Evolutionary conservation across 2,888 invertebrate species (phyloP).

Genomic region (Pterobdella sp.): DNA sequence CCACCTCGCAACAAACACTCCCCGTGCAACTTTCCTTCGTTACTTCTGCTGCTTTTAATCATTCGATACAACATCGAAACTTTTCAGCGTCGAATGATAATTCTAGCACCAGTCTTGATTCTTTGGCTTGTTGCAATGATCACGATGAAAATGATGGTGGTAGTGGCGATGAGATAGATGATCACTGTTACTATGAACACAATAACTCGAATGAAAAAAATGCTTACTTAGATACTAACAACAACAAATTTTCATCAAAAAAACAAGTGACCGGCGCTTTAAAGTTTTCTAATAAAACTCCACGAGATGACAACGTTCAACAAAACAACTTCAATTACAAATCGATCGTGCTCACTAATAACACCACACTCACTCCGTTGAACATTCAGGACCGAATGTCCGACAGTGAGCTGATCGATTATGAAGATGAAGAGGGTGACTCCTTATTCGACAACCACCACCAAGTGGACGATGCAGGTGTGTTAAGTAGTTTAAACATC

Average conservation of each 20-base stretch:
- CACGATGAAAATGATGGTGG: too few species aligned
- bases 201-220: background rate
- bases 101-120: background rate
- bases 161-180: background rate
- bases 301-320: constrained; percentile 21
- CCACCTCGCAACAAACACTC: background rate
- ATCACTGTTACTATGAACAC: background rate
- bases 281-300: background rate
- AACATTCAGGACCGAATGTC: constrained; percentile 40
- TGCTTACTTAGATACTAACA: background rate
- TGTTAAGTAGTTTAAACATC: constrained; percentile 59
- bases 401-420: constrained; percentile 42
- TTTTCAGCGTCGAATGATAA: constrained; percentile 7
- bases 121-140: background rate
- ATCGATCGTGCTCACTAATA: constrained; percentile 35
- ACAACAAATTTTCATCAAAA: background rate
- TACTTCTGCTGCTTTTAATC: constrained; percentile 60
- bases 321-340: constrained; percentile 16
- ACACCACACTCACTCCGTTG: constrained; percentile 38
- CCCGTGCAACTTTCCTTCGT: background rate
- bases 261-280: background rate
- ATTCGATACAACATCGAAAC: constrained; percentile 45
- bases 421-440: constrained; percentile 45
- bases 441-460: constrained; percentile 47
- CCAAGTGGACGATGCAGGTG: constrained; percentile 40